Base-by-base conservation (phyloP, 1,140 invertebrate genomes). In the Anadara kagoshimensis region DNA sequence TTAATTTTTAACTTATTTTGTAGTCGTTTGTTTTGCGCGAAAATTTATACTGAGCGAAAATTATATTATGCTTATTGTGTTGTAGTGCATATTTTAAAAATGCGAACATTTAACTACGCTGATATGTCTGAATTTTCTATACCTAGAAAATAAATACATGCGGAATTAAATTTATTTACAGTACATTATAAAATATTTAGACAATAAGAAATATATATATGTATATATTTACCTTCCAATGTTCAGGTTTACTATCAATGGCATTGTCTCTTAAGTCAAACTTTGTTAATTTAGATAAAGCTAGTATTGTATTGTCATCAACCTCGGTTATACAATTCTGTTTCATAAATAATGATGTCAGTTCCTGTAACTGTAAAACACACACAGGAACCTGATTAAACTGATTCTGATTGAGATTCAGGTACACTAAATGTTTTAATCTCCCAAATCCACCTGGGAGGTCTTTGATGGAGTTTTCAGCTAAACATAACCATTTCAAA, bases 241-340 rank as follows among this genome's bases (percentile, higher is more conserved):
- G 84, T 11, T 57, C 57, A 16, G 84, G 84, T 62, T 79, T 81
- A 24, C 69, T 67, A 5, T 72, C 26, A 12, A 87, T 79, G 41
- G 62, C 43, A 69, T 83, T 86, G 56, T 86, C 82, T 66, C 85
- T 70, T 12, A 87, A 61, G 80, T 87, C 86, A 73, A 87, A 79
- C 43, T 84, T 84, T 12, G 76, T 83, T 4, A 87, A 75, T 41
- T 83, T 77, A 0, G 83, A 71, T 22, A 87, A 61, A n/a, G 64
- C 81, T 22, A 85, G 54, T 20, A 87, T 74, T 20, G 78, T 79
- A 57, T 86, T 80, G 81, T 86, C 85, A 54, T 67, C 58, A n/a
- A 87, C 72, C 16, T 53, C 22, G 8, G 44, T 62, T 5, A 88
- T 73, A 12, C 73, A 63, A 73, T 87, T 88, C 7, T 61, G 62